A percentile compares a stretch with the other conserved stretches of the same genome.
Evolutionary conservation across 1,140 invertebrate genomes (phyloP).

Genomic region (Ceratina calcarata): DNA sequence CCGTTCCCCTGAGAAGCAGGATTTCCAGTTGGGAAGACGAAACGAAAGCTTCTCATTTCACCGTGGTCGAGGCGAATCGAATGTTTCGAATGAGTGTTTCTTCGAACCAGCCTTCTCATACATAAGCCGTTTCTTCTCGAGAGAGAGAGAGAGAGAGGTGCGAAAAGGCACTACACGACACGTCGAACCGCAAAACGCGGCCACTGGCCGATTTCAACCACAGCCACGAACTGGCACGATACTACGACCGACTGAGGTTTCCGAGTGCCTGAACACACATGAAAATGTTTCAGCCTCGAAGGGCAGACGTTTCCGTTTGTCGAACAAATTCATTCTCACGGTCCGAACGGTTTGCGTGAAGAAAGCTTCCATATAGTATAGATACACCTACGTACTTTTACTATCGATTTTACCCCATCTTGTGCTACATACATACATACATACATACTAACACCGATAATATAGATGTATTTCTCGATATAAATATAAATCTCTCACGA

Average conservation of each 20-base stretch:
- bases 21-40: not conserved
- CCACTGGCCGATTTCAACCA: conserved; percentile 40
- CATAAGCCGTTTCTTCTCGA: conserved; percentile 18
- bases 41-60: conserved; percentile 19
- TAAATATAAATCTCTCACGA: not conserved
- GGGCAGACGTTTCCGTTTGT: conserved; percentile 11
- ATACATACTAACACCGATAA: not conserved
- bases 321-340: conserved; percentile 18
- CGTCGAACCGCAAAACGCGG: conserved; percentile 43
- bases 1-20: not conserved
- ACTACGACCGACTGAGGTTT: not conserved
- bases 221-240: conserved; percentile 16
- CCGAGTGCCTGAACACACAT: conserved; percentile 7
- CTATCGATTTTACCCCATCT: not conserved
- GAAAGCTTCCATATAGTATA: not conserved
- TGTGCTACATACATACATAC: too few species aligned
- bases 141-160: not conserved
- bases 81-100: conserved; percentile 20
- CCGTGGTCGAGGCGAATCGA: not conserved
- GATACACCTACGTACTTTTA: not conserved
- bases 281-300: conserved; percentile 10
- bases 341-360: not conserved
- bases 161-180: conserved; percentile 42
- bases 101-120: conserved; percentile 15
- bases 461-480: not conserved